phyloP scores from a whole-genome alignment of 2,888 invertebrate species.

The Leucozona laternaria region DNA sequence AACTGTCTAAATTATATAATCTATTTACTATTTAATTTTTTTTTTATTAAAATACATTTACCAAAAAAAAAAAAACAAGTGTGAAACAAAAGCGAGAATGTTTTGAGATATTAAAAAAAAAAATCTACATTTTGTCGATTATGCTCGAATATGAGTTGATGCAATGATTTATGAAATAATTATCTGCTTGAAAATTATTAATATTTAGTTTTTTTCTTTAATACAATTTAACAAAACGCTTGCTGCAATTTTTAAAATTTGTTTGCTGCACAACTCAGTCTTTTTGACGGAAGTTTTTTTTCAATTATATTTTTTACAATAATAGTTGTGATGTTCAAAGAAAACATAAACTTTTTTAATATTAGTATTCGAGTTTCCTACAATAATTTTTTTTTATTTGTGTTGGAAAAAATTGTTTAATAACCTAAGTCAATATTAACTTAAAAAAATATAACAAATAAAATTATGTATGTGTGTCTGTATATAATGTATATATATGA shows the following conservation, averaged over 20 bases:
- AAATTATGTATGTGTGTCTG: constrained; percentile 27
- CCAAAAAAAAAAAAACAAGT: constrained; percentile 44
- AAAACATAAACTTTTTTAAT: constrained; percentile 39
- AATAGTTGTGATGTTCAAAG: constrained; percentile 58
- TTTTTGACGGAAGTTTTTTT: constrained; percentile 72
- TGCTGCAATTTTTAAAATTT: constrained; percentile 43
- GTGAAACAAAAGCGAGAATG: not conserved
- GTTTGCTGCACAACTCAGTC: constrained; percentile 74
- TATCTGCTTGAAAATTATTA: constrained; percentile 32
- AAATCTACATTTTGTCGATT: not conserved
- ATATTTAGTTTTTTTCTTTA: constrained; percentile 45
- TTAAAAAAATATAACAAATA: constrained; percentile 63
- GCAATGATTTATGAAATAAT: constrained; percentile 8
- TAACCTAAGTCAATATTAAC: constrained; percentile 54
- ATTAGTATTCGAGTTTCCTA: constrained; percentile 58
- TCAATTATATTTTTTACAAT: constrained; percentile 23
- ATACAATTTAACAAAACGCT: constrained; percentile 55
- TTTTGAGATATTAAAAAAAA: not conserved
- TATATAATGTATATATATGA: constrained; percentile 54
- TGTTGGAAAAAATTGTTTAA: constrained; percentile 42
- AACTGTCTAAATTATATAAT: constrained; percentile 40
- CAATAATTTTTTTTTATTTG: constrained; percentile 17
- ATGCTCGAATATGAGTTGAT: not conserved
- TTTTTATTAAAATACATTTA: constrained; percentile 29
- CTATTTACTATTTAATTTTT: constrained; percentile 45